Conservation (phyloP, 2,888 invertebrate species). For the Clusia tigrina region DNA sequence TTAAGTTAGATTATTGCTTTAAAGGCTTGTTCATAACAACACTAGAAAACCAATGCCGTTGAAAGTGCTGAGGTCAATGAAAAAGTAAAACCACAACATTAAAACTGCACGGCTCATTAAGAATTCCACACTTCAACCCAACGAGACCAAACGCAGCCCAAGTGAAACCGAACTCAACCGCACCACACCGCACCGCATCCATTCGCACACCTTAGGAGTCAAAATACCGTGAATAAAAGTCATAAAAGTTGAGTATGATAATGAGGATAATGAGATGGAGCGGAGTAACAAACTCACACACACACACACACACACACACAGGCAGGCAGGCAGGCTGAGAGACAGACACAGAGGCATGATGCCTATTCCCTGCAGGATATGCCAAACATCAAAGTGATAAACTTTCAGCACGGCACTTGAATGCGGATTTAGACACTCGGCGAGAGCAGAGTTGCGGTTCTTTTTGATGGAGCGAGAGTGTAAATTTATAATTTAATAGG, state of each 20-base stretch:
- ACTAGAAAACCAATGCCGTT: no score
- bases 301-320: neutral
- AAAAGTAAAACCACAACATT: neutral
- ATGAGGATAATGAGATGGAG: neutral
- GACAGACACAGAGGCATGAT: neutral
- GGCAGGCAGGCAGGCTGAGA: neutral
- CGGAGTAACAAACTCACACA: conserved; percentile 1
- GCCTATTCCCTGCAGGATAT: no score
- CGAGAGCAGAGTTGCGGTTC: no score
- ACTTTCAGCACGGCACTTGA: no score
- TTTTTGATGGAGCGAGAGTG: no score
- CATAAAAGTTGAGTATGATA: neutral
- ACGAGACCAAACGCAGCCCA: neutral
- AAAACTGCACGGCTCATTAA: neutral
- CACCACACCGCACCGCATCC: no score
- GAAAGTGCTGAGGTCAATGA: no score
- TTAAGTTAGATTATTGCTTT: no score
- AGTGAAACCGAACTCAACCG: neutral
- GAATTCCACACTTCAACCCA: neutral
- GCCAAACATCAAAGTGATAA: neutral
- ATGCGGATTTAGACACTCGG: no score
- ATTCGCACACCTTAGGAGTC: neutral
- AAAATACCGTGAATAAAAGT: neutral
- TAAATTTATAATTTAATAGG: no score
- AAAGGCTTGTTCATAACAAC: no score